These are phyloP conservation scores for Formica exsecta DNA, from an alignment of 1,140 invertebrate species.

Conservation along the genomic window DNA sequence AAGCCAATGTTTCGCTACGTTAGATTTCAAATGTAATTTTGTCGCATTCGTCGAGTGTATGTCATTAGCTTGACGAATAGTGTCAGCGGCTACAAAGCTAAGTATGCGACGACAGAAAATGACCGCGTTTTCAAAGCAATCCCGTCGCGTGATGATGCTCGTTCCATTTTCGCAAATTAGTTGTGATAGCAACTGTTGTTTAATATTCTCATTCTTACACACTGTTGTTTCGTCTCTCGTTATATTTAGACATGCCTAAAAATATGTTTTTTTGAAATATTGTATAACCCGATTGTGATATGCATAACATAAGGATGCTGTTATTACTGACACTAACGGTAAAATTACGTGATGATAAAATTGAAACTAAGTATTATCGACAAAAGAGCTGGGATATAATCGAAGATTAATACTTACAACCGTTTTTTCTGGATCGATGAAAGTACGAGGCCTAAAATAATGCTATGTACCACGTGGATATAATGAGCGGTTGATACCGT, in stretches of 20 bases:
- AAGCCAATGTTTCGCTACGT: constrained; percentile 39
- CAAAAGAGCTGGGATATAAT: constrained; percentile 1
- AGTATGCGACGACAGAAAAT: constrained; percentile 24
- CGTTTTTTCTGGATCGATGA: constrained; percentile 57
- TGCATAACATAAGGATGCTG: neutral
- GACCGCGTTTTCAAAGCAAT: constrained; percentile 9
- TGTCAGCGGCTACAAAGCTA: constrained; percentile 38
- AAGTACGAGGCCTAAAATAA: constrained; percentile 63
- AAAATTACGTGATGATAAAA: neutral
- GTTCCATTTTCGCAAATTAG: constrained; percentile 36
- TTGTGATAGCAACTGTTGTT: neutral
- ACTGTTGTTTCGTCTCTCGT: neutral
- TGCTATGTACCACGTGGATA: constrained; percentile 56
- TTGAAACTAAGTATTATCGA: neutral
- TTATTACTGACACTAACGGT: neutral
- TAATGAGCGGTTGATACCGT: constrained; percentile 69
- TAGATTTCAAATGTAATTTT: constrained; percentile 51
- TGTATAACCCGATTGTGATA: neutral
- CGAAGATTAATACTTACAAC: constrained; percentile 44
- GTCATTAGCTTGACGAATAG: constrained; percentile 47
- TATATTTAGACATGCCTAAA: neutral
- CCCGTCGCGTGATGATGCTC: neutral
- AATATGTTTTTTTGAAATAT: neutral
- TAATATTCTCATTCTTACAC: neutral
- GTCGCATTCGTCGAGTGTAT: constrained; percentile 37